These are phyloP conservation scores for Apodemia mormo DNA, from an alignment of 2,888 invertebrate species.

Conservation along the genomic window DNA sequence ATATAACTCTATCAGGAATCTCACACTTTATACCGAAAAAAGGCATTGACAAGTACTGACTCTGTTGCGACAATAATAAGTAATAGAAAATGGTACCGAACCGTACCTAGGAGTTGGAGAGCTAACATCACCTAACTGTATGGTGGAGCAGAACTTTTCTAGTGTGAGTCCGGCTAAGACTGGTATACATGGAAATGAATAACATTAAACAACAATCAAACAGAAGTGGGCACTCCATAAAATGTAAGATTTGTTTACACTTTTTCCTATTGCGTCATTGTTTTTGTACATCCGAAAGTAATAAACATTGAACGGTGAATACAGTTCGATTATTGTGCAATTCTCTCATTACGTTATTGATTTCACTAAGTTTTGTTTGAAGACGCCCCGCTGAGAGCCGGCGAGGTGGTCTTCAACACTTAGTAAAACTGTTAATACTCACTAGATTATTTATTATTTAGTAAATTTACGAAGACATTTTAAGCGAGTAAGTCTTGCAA, in stretches of 20 bases:
- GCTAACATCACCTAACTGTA: too few relatives aligned
- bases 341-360: conserved; percentile 77
- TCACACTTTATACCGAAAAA: too few relatives aligned
- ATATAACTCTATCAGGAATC: too few relatives aligned
- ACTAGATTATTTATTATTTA: conserved; percentile 40
- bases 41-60: too few relatives aligned
- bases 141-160: too few relatives aligned
- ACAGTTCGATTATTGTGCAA: conserved; percentile 62
- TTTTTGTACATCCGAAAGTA: conserved; percentile 46
- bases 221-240: conserved; percentile 1
- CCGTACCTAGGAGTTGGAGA: too few relatives aligned
- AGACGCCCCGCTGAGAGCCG: conserved; percentile 59
- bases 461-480: conserved; percentile 40
- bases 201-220: background rate
- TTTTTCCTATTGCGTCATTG: conserved; percentile 41
- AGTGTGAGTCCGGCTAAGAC: too few relatives aligned
- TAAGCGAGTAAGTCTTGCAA: conserved; percentile 31
- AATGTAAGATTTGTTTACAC: conserved; percentile 20
- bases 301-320: conserved; percentile 47
- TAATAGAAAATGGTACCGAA: too few relatives aligned
- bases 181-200: background rate
- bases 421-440: conserved; percentile 35
- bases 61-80: too few relatives aligned
- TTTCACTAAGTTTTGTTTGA: conserved; percentile 68
- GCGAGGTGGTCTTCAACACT: conserved; percentile 46